Percentiles rank a stretch among this genome's conserved stretches.
phyloP scores from a whole-genome alignment of 2,888 invertebrate genomes.

The Pecten maximus region DNA sequence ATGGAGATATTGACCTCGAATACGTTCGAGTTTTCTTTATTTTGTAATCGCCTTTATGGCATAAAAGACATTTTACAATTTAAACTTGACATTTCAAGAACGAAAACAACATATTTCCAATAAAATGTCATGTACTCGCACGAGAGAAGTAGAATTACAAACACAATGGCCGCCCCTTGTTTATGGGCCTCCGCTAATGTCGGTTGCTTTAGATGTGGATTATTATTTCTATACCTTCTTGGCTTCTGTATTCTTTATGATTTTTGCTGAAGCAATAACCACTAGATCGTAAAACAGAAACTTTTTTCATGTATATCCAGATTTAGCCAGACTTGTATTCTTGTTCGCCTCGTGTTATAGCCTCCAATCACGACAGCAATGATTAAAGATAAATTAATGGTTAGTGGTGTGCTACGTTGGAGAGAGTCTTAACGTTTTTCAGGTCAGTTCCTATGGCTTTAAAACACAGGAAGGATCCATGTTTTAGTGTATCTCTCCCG shows the following conservation, averaged over 20 bases:
- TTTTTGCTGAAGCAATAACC: slow-evolving; percentile 22
- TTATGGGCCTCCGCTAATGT: background rate
- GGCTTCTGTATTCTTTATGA: background rate
- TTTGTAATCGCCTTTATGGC: too few species aligned
- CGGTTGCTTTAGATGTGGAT: background rate
- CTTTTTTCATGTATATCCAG: slow-evolving; percentile 28
- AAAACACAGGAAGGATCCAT: slow-evolving; percentile 28
- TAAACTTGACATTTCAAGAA: background rate
- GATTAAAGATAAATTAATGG: slow-evolving; percentile 33
- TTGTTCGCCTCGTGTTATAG: background rate
- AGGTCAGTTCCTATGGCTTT: slow-evolving; percentile 30
- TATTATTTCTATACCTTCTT: background rate
- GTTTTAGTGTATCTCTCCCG: background rate
- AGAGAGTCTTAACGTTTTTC: background rate
- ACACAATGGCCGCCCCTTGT: background rate
- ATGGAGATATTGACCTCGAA: too few species aligned
- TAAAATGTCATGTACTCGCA: background rate
- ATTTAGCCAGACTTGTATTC: slow-evolving; percentile 33
- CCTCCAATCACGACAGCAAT: background rate
- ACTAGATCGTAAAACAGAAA: slow-evolving; percentile 26
- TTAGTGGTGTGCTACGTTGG: background rate
- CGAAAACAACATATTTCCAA: background rate
- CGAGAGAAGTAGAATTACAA: background rate
- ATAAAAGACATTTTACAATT: background rate
- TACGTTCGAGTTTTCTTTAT: too few species aligned